Conservation (phyloP, 2,113 vertebrate species). For the Boleophthalmus pectinirostris region DNA sequence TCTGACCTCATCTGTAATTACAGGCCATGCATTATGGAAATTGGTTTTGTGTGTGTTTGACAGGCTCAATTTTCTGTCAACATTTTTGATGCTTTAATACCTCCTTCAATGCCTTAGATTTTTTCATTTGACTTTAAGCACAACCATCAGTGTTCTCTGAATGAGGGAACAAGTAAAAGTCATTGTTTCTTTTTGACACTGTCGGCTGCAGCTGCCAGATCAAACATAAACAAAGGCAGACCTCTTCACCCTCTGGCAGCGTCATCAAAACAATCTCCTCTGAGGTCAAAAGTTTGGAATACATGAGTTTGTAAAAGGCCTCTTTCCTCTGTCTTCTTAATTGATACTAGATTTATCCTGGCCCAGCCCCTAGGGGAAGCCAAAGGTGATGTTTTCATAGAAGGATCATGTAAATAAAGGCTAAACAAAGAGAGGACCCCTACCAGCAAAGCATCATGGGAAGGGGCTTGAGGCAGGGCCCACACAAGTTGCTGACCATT, state of each 20-base stretch:
- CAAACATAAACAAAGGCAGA: slow-evolving; percentile 65
- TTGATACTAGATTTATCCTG: slow-evolving; percentile 67
- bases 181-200: slow-evolving; percentile 39
- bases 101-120: slow-evolving; percentile 39
- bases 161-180: slow-evolving; percentile 22
- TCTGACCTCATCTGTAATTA: slow-evolving; percentile 71
- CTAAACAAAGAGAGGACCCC: slow-evolving; percentile 55
- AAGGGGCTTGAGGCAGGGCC: slow-evolving; percentile 63
- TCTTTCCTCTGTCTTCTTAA: slow-evolving; percentile 49
- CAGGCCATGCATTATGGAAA: slow-evolving; percentile 70
- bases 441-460: slow-evolving; percentile 68
- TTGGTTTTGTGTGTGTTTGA: slow-evolving; percentile 57
- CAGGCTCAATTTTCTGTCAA: slow-evolving; percentile 58
- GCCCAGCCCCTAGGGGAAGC: slow-evolving; percentile 61
- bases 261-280: slow-evolving; percentile 51
- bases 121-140: not conserved
- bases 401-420: slow-evolving; percentile 68
- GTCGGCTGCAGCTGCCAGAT: slow-evolving; percentile 53
- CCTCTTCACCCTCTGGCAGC: slow-evolving; percentile 45
- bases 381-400: slow-evolving; percentile 73
- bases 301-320: slow-evolving; percentile 34
- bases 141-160: not conserved
- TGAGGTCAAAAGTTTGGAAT: slow-evolving; percentile 46
- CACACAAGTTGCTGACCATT: slow-evolving; percentile 71
- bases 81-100: slow-evolving; percentile 51